These are phyloP conservation scores for Bombus ignitus DNA, from an alignment of 1,140 invertebrate species.

Conservation along the genomic window DNA sequence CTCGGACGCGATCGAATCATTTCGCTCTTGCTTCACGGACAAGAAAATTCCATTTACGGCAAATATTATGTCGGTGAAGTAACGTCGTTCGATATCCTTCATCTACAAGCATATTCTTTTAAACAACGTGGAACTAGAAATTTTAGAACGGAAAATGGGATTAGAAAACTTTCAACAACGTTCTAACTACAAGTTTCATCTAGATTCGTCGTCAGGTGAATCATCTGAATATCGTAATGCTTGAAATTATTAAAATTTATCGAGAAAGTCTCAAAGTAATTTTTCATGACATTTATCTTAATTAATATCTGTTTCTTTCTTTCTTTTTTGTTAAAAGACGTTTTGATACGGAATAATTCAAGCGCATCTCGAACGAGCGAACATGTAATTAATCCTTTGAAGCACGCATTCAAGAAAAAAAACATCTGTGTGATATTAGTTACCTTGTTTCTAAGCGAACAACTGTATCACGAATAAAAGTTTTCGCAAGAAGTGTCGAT, in stretches of 20 bases:
- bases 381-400: slow-evolving; percentile 53
- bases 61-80: not conserved
- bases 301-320: not conserved
- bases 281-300: not conserved
- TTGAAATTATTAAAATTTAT: no score
- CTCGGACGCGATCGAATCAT: slow-evolving; percentile 66
- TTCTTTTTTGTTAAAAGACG: no score
- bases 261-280: no score
- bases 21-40: slow-evolving; percentile 20
- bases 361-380: slow-evolving; percentile 62
- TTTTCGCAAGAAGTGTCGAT: slow-evolving; percentile 13
- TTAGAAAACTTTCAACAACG: no score
- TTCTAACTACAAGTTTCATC: no score
- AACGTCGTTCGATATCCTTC: not conserved
- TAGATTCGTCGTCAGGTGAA: no score
- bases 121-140: no score
- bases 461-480: slow-evolving; percentile 25
- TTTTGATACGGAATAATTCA: slow-evolving; percentile 53
- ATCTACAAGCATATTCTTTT: no score
- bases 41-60: not conserved
- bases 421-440: not conserved
- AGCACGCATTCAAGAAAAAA: slow-evolving; percentile 46
- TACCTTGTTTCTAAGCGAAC: not conserved
- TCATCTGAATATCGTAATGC: no score
- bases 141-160: no score